A percentile compares a stretch with the other conserved stretches of the same genome.
phyloP scores from a whole-genome alignment of 2,888 invertebrate species.

The Rotaria macrura region DNA sequence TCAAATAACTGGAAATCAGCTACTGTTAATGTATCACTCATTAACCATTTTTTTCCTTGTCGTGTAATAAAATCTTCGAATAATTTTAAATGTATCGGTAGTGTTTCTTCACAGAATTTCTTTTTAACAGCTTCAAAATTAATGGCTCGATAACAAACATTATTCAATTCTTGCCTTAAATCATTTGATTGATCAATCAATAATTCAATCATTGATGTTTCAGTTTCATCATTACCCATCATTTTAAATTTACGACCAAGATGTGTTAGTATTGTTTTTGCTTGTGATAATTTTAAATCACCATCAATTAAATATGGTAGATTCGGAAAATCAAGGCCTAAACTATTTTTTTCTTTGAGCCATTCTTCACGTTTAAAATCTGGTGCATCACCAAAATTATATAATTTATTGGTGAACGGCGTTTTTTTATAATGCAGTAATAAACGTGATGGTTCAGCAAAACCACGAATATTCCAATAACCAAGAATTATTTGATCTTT shows the following conservation, averaged over 20 bases:
- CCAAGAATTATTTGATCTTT: background rate
- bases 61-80: background rate
- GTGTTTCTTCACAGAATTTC: background rate
- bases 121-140: conserved; percentile 7
- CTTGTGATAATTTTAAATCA: background rate
- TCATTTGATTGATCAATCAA: conserved; percentile 15
- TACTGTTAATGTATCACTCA: background rate
- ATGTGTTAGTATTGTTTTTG: background rate
- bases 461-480: conserved; percentile 4
- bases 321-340: conserved; percentile 14
- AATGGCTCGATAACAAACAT: conserved; percentile 19
- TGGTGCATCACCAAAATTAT: conserved; percentile 9
- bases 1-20: conserved; percentile 17
- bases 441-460: conserved; percentile 19
- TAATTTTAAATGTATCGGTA: conserved; percentile 17
- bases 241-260: background rate
- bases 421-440: conserved; percentile 5
- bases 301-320: conserved; percentile 16
- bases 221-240: background rate
- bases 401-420: conserved; percentile 6
- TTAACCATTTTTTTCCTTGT: conserved; percentile 8
- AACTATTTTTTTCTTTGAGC: background rate
- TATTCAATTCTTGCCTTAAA: background rate
- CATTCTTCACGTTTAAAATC: conserved; percentile 11
- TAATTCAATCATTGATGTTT: conserved; percentile 8